Evolutionary conservation across 2,888 invertebrate species (phyloP).

Genomic region (Trissolcus brochymenae): DNA sequence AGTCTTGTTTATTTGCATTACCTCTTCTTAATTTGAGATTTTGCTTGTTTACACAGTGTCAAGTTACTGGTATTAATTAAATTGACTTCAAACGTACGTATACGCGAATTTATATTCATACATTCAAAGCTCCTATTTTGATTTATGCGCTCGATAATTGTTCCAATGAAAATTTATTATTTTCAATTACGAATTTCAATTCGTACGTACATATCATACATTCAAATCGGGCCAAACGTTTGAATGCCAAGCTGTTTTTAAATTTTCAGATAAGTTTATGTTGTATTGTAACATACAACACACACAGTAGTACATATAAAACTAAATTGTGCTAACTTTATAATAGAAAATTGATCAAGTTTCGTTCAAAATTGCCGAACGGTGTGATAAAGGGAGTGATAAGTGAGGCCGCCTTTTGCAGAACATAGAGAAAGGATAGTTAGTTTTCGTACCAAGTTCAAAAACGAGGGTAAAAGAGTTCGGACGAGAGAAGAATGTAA

Average conservation of each 20-base stretch:
- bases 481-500: too few relatives aligned
- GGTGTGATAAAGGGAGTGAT: not conserved
- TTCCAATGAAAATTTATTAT: too few relatives aligned
- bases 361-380: conserved; percentile 1
- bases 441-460: not conserved
- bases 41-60: conserved; percentile 3
- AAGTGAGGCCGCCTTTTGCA: not conserved
- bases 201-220: too few relatives aligned
- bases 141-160: not conserved
- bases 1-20: conserved; percentile 19
- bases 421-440: not conserved
- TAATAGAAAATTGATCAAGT: conserved; percentile 4
- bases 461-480: not conserved
- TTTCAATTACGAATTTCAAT: too few relatives aligned
- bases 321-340: not conserved
- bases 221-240: too few relatives aligned
- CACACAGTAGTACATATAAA: too few relatives aligned
- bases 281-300: not conserved
- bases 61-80: conserved; percentile 10
- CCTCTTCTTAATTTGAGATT: conserved; percentile 3
- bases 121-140: not conserved
- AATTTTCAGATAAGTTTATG: too few relatives aligned
- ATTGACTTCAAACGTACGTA: not conserved
- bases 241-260: too few relatives aligned
- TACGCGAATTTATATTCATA: not conserved